phyloP scores from a whole-genome alignment of 2,888 invertebrate genomes.

The Drosophila infuscata region DNA sequence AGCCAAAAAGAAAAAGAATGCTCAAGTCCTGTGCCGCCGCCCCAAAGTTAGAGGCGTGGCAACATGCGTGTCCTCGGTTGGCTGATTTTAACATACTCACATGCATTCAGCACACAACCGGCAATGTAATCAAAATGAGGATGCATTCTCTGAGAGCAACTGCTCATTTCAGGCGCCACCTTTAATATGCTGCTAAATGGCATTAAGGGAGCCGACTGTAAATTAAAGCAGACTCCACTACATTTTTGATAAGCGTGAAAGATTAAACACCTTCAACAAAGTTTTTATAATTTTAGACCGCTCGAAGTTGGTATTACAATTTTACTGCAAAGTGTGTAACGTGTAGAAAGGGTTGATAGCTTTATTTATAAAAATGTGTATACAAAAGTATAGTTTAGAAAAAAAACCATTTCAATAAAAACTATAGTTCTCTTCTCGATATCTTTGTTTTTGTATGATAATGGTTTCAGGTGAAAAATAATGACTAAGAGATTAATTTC shows the following conservation, averaged over 20 bases:
- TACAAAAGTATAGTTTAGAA: neutral
- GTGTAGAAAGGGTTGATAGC: neutral
- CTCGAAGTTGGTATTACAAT: neutral
- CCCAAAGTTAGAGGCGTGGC: constrained; percentile 10
- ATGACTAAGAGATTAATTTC: neutral
- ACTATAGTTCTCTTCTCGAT: neutral
- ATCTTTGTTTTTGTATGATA: too few species aligned
- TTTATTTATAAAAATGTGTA: neutral
- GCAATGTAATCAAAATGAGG: constrained; percentile 66
- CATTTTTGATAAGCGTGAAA: constrained; percentile 69
- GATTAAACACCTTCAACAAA: constrained; percentile 75
- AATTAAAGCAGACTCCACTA: constrained; percentile 37
- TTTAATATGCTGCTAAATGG: constrained; percentile 81
- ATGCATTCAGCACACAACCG: constrained; percentile 60
- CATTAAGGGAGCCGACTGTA: constrained; percentile 53
- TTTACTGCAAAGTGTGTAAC: neutral
- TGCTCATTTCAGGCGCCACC: constrained; percentile 78
- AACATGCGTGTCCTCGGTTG: constrained; percentile 68
- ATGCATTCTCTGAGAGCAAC: constrained; percentile 35
- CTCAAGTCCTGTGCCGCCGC: constrained; percentile 21
- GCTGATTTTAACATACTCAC: constrained; percentile 58
- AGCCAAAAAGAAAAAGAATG: neutral
- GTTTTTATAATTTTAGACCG: constrained; percentile 12
- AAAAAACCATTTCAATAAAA: too few species aligned
- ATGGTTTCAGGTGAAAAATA: too few species aligned